Conservation (phyloP, 2,113 vertebrate species). For the Cottus gobio region DNA sequence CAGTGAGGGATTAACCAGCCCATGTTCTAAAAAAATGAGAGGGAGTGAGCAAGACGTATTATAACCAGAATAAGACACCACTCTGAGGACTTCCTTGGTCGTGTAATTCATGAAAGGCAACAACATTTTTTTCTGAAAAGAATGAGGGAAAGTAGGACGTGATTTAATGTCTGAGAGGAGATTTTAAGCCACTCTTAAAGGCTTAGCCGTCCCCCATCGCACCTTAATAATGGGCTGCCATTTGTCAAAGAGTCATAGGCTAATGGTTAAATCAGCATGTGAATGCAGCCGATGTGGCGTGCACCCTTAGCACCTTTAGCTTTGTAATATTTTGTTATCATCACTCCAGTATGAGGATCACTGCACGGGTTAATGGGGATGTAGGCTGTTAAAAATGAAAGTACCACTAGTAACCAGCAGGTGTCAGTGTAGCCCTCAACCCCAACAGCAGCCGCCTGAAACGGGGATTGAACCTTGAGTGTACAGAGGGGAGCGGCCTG, state of each 20-base stretch:
- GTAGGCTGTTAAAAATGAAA: background rate
- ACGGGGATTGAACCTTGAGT: slow-evolving; percentile 60
- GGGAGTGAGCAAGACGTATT: slow-evolving; percentile 11
- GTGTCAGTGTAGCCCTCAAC: slow-evolving; percentile 69
- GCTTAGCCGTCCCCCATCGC: slow-evolving; percentile 52
- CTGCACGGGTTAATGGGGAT: slow-evolving; percentile 54
- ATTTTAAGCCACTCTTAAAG: slow-evolving; percentile 70
- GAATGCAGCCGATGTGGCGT: slow-evolving; percentile 40
- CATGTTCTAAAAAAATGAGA: background rate
- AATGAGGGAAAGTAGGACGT: slow-evolving; percentile 53
- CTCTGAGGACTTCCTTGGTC: slow-evolving; percentile 38
- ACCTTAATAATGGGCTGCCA: slow-evolving; percentile 59
- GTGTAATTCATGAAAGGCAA: slow-evolving; percentile 68
- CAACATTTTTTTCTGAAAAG: slow-evolving; percentile 29
- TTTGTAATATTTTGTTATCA: slow-evolving; percentile 45
- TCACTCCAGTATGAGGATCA: slow-evolving; percentile 40
- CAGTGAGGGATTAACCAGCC: slow-evolving; percentile 13
- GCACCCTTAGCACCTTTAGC: slow-evolving; percentile 31
- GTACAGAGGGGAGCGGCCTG: slow-evolving; percentile 74
- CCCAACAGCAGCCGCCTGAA: slow-evolving; percentile 1
- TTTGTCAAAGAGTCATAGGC: slow-evolving; percentile 66
- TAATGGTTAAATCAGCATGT: slow-evolving; percentile 67
- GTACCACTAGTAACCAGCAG: slow-evolving; percentile 58
- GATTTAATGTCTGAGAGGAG: slow-evolving; percentile 65
- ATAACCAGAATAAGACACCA: slow-evolving; percentile 50